These are phyloP conservation scores for Pitta sordida DNA, from an alignment of 2,113 vertebrate genomes.

Conservation along the genomic window DNA sequence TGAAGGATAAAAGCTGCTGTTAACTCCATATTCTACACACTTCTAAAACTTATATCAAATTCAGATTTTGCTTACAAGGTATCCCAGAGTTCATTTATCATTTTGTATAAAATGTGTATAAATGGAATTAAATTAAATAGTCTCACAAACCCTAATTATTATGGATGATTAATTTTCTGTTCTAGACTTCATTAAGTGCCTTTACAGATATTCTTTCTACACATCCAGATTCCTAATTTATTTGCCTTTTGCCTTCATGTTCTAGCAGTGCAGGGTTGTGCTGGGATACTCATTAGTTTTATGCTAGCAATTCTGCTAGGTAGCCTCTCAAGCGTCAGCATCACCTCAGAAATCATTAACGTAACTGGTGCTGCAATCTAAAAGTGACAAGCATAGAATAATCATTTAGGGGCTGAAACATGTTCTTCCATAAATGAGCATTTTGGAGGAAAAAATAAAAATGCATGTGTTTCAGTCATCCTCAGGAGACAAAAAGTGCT, in stretches of 20 bases:
- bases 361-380: conserved; percentile 49
- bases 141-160: conserved; percentile 63
- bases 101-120: conserved; percentile 63
- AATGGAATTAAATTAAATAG: conserved; percentile 71
- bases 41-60: conserved; percentile 19
- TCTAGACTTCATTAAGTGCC: conserved; percentile 52
- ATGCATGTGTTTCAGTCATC: background rate
- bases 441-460: conserved; percentile 20
- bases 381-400: conserved; percentile 66
- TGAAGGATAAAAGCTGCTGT: background rate
- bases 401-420: conserved; percentile 66
- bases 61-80: conserved; percentile 33
- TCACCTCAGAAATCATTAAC: conserved; percentile 77
- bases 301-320: conserved; percentile 60
- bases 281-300: conserved; percentile 77
- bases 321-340: conserved; percentile 56
- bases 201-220: conserved; percentile 54
- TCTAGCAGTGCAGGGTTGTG: conserved; percentile 16
- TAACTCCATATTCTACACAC: background rate
- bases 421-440: conserved; percentile 65
- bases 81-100: conserved; percentile 35
- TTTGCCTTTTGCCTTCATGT: conserved; percentile 13
- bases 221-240: conserved; percentile 61
- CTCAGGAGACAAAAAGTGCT: conserved; percentile 36
- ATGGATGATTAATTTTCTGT: conserved; percentile 70